A percentile compares a stretch with the other conserved stretches of the same genome.
These are phyloP conservation scores for Numida meleagris DNA, from an alignment of 2,113 vertebrate species.

Conservation along the genomic window DNA sequence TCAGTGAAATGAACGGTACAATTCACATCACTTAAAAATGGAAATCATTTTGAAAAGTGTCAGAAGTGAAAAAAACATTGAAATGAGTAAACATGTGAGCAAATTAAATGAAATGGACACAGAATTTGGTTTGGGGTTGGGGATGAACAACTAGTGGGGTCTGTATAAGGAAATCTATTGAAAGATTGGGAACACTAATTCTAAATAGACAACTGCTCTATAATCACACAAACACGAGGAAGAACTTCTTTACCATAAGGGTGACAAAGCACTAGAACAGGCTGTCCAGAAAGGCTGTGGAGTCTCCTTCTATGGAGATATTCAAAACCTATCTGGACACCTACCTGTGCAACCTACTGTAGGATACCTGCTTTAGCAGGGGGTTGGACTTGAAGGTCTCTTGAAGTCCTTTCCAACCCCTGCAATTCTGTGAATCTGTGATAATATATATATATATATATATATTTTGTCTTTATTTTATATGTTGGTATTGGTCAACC, in stretches of 20 bases:
- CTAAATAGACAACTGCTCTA: not conserved
- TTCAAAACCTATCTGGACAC: no score
- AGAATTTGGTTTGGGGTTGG: not conserved
- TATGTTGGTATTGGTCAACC: not conserved
- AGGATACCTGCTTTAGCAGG: no score
- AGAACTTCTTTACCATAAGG: no score
- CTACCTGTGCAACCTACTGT: no score
- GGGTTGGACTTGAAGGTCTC: no score
- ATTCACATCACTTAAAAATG: not conserved
- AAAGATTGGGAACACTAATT: not conserved
- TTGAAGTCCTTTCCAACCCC: no score
- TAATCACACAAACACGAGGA: not conserved
- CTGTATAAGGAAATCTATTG: not conserved
- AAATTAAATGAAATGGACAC: not conserved
- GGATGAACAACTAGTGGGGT: not conserved
- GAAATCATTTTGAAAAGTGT: not conserved
- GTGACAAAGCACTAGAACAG: no score
- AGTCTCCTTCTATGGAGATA: no score
- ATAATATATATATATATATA: no score
- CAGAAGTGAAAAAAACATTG: not conserved
- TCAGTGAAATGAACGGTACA: conserved; percentile 15
- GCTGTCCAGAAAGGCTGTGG: no score
- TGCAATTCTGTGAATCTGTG: no score
- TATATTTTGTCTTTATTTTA: not conserved
- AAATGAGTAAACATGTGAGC: not conserved